These are phyloP conservation scores for Drosophila pseudotakahashii DNA, from an alignment of 2,888 invertebrate species.

Conservation along the genomic window DNA sequence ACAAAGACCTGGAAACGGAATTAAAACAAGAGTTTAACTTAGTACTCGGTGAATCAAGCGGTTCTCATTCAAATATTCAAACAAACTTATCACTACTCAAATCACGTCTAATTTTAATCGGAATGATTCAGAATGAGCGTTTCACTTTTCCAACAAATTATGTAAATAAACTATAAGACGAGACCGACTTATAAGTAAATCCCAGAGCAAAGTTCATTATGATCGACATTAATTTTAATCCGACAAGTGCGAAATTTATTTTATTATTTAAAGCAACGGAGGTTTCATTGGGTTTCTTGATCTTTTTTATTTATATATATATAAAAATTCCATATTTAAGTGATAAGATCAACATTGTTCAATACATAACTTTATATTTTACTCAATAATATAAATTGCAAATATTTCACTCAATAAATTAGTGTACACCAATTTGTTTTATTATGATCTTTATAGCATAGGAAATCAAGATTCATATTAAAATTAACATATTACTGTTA, in stretches of 20 bases:
- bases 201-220: slow-evolving; percentile 15
- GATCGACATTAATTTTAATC: not conserved
- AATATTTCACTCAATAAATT: not conserved
- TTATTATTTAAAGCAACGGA: not conserved
- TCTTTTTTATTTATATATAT: not conserved
- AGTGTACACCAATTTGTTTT: too few relatives aligned
- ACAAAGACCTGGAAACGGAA: slow-evolving; percentile 21
- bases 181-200: slow-evolving; percentile 1
- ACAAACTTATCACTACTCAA: slow-evolving; percentile 8
- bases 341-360: not conserved
- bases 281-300: not conserved
- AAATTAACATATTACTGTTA: too few relatives aligned
- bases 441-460: too few relatives aligned
- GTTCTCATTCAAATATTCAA: slow-evolving; percentile 14
- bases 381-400: too few relatives aligned
- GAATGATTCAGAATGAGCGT: slow-evolving; percentile 9
- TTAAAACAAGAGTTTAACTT: slow-evolving; percentile 21
- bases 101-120: slow-evolving; percentile 20
- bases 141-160: slow-evolving; percentile 14
- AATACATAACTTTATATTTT: too few relatives aligned
- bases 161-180: slow-evolving; percentile 6
- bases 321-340: not conserved
- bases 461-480: too few relatives aligned
- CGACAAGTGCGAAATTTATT: slow-evolving; percentile 5
- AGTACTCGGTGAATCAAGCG: slow-evolving; percentile 15